Conservation (phyloP, 2,888 invertebrate species). For the Drosophila paucipuncta region DNA sequence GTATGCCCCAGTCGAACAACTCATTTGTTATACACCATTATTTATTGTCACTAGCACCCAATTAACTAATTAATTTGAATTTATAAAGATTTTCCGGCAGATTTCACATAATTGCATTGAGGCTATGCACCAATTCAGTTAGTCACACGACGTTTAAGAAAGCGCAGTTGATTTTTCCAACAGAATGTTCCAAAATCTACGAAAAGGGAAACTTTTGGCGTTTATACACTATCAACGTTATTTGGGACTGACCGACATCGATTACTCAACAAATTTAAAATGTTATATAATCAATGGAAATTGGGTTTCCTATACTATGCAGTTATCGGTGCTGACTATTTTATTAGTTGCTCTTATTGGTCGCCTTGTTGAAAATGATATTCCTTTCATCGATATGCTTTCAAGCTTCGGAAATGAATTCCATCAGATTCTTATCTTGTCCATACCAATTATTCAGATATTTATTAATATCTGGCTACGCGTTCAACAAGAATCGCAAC, state of each 20-base stretch:
- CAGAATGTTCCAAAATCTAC: background rate
- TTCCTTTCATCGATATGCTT: background rate
- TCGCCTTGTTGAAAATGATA: rapidly evolving
- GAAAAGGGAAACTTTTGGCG: background rate
- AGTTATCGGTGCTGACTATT: background rate
- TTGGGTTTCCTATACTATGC: background rate
- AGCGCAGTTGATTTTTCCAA: background rate
- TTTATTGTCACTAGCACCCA: background rate
- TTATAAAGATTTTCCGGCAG: background rate
- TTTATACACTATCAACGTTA: slow-evolving; percentile 8
- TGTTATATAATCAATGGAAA: slow-evolving; percentile 1
- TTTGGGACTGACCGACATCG: slow-evolving; percentile 1
- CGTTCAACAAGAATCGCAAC: slow-evolving; percentile 1
- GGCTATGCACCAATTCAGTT: background rate
- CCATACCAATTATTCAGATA: background rate
- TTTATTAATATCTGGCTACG: slow-evolving; percentile 3
- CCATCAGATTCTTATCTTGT: background rate
- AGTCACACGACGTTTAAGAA: background rate
- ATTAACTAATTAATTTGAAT: background rate
- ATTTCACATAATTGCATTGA: background rate
- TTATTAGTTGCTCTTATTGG: background rate
- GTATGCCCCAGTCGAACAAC: background rate
- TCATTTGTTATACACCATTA: background rate
- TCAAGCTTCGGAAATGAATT: background rate
- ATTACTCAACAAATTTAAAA: background rate